Percentiles rank a stretch among this genome's conserved stretches.
Evolutionary conservation across 2,888 invertebrate species (phyloP).

Genomic region (Sarcophaga variegata): DNA sequence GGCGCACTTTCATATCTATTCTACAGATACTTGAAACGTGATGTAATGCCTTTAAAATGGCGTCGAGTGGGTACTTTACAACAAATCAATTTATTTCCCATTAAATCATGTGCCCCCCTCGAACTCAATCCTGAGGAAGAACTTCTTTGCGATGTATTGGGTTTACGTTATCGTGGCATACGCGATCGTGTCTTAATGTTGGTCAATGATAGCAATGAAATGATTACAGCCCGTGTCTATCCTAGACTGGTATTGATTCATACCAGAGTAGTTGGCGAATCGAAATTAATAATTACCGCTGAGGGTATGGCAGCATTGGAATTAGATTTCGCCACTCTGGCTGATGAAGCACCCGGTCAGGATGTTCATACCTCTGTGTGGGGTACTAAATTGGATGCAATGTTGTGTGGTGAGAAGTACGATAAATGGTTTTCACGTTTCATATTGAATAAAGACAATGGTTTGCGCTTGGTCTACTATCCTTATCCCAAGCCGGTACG

Average conservation of each 20-base stretch:
- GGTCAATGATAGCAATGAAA: slow-evolving; percentile 75
- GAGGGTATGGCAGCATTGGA: slow-evolving; percentile 83
- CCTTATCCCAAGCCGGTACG: slow-evolving; percentile 82
- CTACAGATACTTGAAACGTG: slow-evolving; percentile 74
- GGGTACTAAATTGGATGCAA: slow-evolving; percentile 84
- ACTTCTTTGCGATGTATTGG: slow-evolving; percentile 76
- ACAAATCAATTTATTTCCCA: slow-evolving; percentile 76
- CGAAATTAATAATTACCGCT: slow-evolving; percentile 83
- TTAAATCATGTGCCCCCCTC: slow-evolving; percentile 78
- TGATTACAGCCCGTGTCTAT: slow-evolving; percentile 78
- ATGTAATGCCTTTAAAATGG: slow-evolving; percentile 78
- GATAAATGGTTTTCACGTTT: slow-evolving; percentile 88
- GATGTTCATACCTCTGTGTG: slow-evolving; percentile 83
- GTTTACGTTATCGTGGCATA: slow-evolving; percentile 74
- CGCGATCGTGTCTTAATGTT: slow-evolving; percentile 79
- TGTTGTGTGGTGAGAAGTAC: slow-evolving; percentile 88
- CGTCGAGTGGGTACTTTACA: slow-evolving; percentile 76
- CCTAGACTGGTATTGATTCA: slow-evolving; percentile 77
- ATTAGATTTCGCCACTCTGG: slow-evolving; percentile 80
- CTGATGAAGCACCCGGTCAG: slow-evolving; percentile 71
- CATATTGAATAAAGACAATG: slow-evolving; percentile 81
- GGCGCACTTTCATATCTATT: slow-evolving; percentile 73
- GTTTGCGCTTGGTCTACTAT: slow-evolving; percentile 85
- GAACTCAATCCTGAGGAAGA: slow-evolving; percentile 66
- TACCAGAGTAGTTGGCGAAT: slow-evolving; percentile 75